Conservation (phyloP, 2,113 vertebrate genomes). For the Zosterops hypoxanthus region DNA sequence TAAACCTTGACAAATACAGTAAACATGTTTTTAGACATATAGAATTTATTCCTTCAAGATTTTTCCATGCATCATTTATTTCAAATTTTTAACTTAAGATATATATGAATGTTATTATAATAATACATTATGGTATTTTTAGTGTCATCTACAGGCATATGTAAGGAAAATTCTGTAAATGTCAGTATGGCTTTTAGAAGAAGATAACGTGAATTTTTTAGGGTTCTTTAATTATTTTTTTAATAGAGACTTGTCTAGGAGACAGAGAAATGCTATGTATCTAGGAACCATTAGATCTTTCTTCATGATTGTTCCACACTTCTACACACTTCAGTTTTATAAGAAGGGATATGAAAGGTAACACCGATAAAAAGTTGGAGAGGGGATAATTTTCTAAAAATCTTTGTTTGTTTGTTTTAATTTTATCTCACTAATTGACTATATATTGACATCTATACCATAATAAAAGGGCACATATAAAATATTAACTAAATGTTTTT, state of each 20-base stretch:
- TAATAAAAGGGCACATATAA: background rate
- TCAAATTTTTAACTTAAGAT: background rate
- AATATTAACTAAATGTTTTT: constrained; percentile 3
- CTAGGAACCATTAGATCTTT: background rate
- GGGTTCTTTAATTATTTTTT: background rate
- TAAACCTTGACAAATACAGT: background rate
- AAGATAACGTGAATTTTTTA: fast-evolving
- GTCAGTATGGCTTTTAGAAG: background rate
- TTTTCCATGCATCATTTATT: background rate
- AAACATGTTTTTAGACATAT: background rate
- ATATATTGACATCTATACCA: background rate
- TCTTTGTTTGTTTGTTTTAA: background rate
- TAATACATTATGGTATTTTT: background rate
- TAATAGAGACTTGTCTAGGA: background rate
- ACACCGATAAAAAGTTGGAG: background rate
- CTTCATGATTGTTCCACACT: background rate
- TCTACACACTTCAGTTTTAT: background rate
- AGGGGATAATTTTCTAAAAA: background rate
- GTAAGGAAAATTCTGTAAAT: background rate
- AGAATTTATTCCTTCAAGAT: background rate
- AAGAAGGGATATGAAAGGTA: background rate
- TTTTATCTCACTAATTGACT: background rate
- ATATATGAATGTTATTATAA: background rate
- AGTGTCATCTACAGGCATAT: background rate
- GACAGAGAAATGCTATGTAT: background rate